Base-by-base conservation (phyloP, 2,113 vertebrate species). In the Budorcas taxicolor region DNA sequence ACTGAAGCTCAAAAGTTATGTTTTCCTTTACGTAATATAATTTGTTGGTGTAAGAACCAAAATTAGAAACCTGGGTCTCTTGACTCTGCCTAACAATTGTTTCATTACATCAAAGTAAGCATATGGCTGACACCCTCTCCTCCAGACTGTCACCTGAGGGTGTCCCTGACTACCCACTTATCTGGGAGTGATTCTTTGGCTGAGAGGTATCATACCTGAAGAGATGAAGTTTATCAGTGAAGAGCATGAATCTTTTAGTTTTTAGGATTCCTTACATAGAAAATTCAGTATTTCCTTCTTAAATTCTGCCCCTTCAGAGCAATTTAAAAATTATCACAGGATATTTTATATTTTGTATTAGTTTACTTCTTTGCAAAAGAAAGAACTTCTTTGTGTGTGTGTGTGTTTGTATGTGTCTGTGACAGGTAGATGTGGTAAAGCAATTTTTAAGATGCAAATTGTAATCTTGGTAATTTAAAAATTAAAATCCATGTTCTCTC, bases 311-410 rank as follows among this genome's bases (percentile, higher is more conserved):
- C 19, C 13, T 74, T 87, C 47, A 29, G 7, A 74, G 45, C 52
- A 52, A n/a, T 47, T 95, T 80, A 93, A 71, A 71, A 85, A 74
- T 81, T n/a, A 55, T 58, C 50, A 60, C 16, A 33, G 29, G 23
- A 27, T 86, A 93, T 31, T 90, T 88, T 82, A 31, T 31, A 45
- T 82, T 94, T 91, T 76, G 53, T 53, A 76, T 45, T 83, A 27
- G 13, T 81, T 85, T 31, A n/a, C 50, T 89, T 43, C n/a, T 67
- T 23, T n/a, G 33, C 13, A 45, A 82, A 33, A 74, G 60, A 74
- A 33, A 15, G 29, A 89, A 60, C 31, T 36, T 52, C 33, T 43
- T 3, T 90, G 23, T 94, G 60, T 94, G 25, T 57, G 33, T 71
- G 17, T 40, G n/a, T 62, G 47, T 31, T 58, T 60, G 17, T 74